These are phyloP conservation scores for Megaceryle alcyon DNA, from an alignment of 2,797 vertebrate genomes.

Conservation along the genomic window DNA sequence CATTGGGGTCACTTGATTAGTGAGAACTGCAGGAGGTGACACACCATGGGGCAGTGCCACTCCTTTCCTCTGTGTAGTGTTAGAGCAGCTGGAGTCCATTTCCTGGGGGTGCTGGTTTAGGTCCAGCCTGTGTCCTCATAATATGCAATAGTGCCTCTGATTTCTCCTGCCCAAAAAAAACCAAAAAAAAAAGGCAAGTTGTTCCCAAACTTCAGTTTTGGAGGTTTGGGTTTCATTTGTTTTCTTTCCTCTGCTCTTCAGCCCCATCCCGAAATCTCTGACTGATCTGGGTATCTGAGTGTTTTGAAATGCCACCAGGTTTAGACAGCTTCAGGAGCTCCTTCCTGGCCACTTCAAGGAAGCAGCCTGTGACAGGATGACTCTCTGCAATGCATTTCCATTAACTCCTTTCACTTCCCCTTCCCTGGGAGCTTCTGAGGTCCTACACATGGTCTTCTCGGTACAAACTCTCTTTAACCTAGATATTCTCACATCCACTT, in stretches of 20 bases:
- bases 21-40: not conserved
- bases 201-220: not conserved
- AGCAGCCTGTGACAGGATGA: not conserved
- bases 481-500: conserved; percentile 64
- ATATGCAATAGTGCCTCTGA: not conserved
- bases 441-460: conserved; percentile 23
- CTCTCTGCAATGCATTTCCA: not conserved
- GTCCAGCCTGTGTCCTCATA: not conserved
- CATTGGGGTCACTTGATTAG: not conserved
- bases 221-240: not conserved
- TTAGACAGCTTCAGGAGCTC: not conserved
- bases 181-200: not conserved
- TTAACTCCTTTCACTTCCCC: not conserved
- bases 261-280: not conserved
- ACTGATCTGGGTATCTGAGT: not conserved
- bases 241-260: not conserved
- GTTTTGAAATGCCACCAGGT: not conserved
- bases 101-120: accelerated
- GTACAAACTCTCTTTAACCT: conserved; percentile 44
- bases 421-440: conserved; percentile 30
- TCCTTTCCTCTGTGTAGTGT: not conserved
- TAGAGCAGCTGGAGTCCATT: not conserved
- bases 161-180: not conserved
- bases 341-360: not conserved
- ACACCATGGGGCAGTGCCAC: not conserved